A percentile compares a stretch with the other conserved stretches of the same genome.
Evolutionary conservation across 2,797 vertebrate species (phyloP).

Genomic region (Pantherophis vulpinus): DNA sequence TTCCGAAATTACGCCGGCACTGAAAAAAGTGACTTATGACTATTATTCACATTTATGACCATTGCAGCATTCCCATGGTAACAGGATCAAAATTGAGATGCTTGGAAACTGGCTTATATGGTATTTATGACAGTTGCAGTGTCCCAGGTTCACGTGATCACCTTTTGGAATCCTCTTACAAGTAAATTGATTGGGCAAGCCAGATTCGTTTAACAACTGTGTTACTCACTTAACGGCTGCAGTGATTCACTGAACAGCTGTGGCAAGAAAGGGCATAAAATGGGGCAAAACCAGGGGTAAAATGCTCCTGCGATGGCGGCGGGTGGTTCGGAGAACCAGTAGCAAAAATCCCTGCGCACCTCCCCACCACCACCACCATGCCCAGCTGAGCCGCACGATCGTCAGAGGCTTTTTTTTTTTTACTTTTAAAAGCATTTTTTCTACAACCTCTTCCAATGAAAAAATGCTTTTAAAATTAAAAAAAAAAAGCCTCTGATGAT

Average conservation of each 20-base stretch:
- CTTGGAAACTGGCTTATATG: not conserved
- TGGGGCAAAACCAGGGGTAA: not conserved
- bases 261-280: not conserved
- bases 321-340: no score
- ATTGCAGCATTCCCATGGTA: not conserved
- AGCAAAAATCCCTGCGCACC: no score
- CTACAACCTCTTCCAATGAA: no score
- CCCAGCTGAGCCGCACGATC: no score
- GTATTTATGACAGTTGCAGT: not conserved
- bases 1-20: not conserved
- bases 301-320: no score
- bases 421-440: no score
- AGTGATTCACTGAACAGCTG: not conserved
- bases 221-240: not conserved
- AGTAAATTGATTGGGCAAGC: not conserved
- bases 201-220: not conserved
- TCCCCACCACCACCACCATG: no score
- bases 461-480: no score
- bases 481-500: no score
- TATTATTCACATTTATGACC: not conserved
- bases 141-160: not conserved
- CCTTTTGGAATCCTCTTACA: not conserved
- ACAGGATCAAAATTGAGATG: not conserved
- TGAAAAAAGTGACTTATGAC: not conserved
- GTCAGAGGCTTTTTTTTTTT: no score